Evolutionary conservation across 1,140 invertebrate genomes (phyloP).

Genomic region (Diorhabda sublineata): DNA sequence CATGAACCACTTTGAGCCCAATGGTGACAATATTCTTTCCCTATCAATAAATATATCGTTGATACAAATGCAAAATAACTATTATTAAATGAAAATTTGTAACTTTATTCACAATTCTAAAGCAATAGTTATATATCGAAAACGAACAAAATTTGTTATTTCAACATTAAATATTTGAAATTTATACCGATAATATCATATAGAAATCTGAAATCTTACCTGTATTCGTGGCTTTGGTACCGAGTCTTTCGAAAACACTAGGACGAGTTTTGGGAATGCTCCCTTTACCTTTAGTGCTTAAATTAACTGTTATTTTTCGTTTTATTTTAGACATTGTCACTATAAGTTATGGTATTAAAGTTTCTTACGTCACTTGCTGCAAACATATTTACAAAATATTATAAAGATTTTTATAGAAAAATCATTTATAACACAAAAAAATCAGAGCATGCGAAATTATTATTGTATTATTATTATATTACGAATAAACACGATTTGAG

Average conservation of each 20-base stretch:
- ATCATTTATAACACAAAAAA: not conserved
- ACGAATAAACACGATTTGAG: too few relatives aligned
- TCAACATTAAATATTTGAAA: too few relatives aligned
- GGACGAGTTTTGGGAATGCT: conserved; percentile 57
- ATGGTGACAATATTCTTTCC: conserved; percentile 65
- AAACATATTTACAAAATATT: conserved; percentile 30
- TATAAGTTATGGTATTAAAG: conserved; percentile 20
- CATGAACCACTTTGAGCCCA: conserved; percentile 71
- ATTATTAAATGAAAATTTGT: too few relatives aligned
- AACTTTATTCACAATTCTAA: too few relatives aligned
- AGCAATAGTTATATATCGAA: too few relatives aligned
- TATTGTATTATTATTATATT: not conserved
- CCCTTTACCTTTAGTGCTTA: conserved; percentile 62
- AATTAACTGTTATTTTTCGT: conserved; percentile 72
- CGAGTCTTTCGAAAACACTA: conserved; percentile 75
- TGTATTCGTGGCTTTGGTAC: conserved; percentile 59
- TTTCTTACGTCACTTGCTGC: conserved; percentile 20
- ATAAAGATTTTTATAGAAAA: conserved; percentile 7
- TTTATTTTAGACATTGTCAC: conserved; percentile 71
- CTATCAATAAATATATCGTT: conserved; percentile 30
- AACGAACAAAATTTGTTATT: too few relatives aligned
- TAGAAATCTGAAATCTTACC: not conserved
- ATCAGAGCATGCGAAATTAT: not conserved
- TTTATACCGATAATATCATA: too few relatives aligned
- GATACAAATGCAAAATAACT: too few relatives aligned